Evolutionary conservation across 2,113 vertebrate genomes (phyloP).

Genomic region (Gracilinanus agilis): DNA sequence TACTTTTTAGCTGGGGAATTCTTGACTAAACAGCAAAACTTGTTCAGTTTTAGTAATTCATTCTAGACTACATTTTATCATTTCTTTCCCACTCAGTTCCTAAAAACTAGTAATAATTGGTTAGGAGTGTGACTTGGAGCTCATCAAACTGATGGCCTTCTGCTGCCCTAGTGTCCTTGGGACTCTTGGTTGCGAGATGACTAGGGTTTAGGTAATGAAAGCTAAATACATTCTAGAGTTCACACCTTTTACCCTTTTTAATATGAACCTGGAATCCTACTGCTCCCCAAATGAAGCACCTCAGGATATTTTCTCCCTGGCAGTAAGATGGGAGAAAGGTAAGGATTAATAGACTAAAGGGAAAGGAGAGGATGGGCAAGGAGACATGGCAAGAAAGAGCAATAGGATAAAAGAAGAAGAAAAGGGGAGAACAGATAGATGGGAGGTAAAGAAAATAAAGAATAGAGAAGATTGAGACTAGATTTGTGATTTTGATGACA

Average conservation of each 20-base stretch:
- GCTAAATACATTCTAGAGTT: neutral
- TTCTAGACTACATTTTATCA: neutral
- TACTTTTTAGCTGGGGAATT: conserved; percentile 15
- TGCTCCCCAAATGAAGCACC: neutral
- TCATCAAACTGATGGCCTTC: neutral
- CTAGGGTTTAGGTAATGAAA: neutral
- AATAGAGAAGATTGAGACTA: neutral
- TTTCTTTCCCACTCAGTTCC: neutral
- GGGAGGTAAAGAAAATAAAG: neutral
- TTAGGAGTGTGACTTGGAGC: neutral
- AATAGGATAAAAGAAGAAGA: conserved; percentile 4
- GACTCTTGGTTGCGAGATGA: neutral
- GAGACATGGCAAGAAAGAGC: neutral
- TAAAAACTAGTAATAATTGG: neutral
- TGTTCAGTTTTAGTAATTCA: neutral
- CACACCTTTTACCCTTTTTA: neutral
- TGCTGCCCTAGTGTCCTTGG: neutral
- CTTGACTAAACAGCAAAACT: neutral
- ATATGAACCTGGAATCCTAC: neutral
- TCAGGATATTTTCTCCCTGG: neutral
- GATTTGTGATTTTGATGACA: neutral
- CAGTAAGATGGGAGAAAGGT: neutral
- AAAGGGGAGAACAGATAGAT: neutral
- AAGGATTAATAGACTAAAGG: neutral
- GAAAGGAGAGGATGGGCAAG: neutral